Base-by-base conservation (phyloP, 2,113 vertebrate species). In the Grammomys surdaster region DNA sequence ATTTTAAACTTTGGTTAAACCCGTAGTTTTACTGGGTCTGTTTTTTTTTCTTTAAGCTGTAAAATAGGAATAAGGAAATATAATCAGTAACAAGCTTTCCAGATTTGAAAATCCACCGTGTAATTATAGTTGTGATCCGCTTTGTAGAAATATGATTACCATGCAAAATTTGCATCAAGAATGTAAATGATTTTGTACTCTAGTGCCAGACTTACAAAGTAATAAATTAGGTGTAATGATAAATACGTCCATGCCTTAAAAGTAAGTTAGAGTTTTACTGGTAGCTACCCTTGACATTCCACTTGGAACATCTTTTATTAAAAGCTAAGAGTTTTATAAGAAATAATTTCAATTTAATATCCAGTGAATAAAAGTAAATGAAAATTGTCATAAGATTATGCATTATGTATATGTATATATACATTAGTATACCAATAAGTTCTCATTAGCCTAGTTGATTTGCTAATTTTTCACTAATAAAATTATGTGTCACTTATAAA, bases 281-380 rank as follows among this genome's bases (percentile, higher is more conserved):
- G 20, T 88, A 17, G 28, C 16, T 89, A 33, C 26, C 22, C 58
- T 94, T 58, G 16, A 69, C 87, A 91, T 92, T 91, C 78, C 3
- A 58, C 78, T 93, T 84, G 1, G 93, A 56, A 40, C 11, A 81
- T 70, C 26, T 78, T 95, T 90, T 72, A 84, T 95, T 73, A 14
- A 94, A 82, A 96, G 17, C n/a, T 46, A 97, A 87, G 20, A 93
- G 89, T 92, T 95, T 73, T 22, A 60, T 86, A 12, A 95, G n/a
- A 95, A 97, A 63, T 89, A 67, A 93, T 85, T 94, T 97, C 67
- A 86, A 84, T 75, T 95, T 95, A 76, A 60, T 95, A 12, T 90
- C 58, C 19, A 89, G 1, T 82, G 3, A 65, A 5, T 84, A 92
- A 95, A 92, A 94, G 70, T 86, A 89, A 95, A 88, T 81, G 69